These are phyloP conservation scores for Heliothis subflexa DNA, from an alignment of 1,140 invertebrate species.

Conservation along the genomic window DNA sequence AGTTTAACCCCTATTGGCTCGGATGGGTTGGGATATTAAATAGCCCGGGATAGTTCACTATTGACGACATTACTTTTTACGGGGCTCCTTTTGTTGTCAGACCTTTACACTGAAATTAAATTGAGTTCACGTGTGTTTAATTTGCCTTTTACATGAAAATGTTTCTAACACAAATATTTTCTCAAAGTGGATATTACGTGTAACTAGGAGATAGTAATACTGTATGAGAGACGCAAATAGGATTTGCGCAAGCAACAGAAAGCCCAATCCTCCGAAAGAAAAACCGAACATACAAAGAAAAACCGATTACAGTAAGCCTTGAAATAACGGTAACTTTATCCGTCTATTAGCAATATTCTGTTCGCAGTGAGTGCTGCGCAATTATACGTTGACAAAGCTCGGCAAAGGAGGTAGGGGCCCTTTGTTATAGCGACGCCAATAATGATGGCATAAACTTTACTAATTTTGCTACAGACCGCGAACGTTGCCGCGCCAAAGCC, in stretches of 20 bases:
- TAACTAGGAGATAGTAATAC: background rate
- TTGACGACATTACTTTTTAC: slow-evolving; percentile 43
- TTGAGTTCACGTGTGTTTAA: slow-evolving; percentile 20
- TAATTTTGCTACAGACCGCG: slow-evolving; percentile 72
- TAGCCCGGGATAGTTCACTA: slow-evolving; percentile 32
- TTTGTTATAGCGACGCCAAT: slow-evolving; percentile 73
- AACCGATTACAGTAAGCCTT: slow-evolving; percentile 33
- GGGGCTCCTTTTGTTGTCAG: slow-evolving; percentile 34
- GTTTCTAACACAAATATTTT: slow-evolving; percentile 1
- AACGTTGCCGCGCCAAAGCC: slow-evolving; percentile 41
- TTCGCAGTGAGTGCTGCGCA: slow-evolving; percentile 36
- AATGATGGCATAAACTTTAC: slow-evolving; percentile 76
- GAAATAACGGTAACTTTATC: slow-evolving; percentile 43
- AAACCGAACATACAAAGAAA: slow-evolving; percentile 39
- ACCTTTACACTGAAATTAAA: slow-evolving; percentile 33
- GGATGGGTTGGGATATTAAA: slow-evolving; percentile 40
- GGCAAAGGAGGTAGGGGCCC: slow-evolving; percentile 59
- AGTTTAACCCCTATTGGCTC: slow-evolving; percentile 53
- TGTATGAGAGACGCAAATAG: slow-evolving; percentile 12
- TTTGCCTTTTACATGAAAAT: background rate
- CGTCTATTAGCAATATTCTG: slow-evolving; percentile 46
- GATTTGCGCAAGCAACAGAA: slow-evolving; percentile 1
- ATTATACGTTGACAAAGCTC: slow-evolving; percentile 66
- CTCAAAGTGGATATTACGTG: background rate
- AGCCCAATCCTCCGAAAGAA: background rate